Evolutionary conservation across 1,140 invertebrate species (phyloP), one percentile per base, ranked within the genome.

Genomic region (Anagrus nilaparvatae): DNA sequence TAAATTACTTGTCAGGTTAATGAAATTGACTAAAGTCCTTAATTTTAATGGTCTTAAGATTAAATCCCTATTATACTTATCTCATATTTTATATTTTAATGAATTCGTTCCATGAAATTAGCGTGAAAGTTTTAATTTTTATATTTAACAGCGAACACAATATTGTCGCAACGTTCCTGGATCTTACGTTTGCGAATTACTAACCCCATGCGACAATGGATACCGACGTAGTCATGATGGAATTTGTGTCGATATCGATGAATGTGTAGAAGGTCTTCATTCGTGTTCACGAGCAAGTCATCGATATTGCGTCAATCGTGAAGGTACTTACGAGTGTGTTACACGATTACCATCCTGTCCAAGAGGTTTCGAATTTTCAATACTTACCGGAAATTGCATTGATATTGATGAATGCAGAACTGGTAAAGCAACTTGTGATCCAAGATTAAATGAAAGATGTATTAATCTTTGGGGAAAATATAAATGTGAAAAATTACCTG

Each of bases 351-450:
- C 58, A 1, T 50, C 49, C 17, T 70, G 67, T 35, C 43, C 52
- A 1, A 14, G 48, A 8, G 68, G 68, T 5, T 69, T 58, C 44
- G 42, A 57, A 18, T 65, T 43, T 28, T 59, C 47, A 53, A 61
- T 48, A 55, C 54, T 45, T 30, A 54, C 23, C 8, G 54, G 61
- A 23, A 48, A 59, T 17, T 78, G 76, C 54, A 65, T 70, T 45
- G 80, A 82, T 55, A 59, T 81, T 16, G 72, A 82, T 55, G 79
- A 82, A 55, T 83, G 80, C 49, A 41, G 53, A 4, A 48, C 52
- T 16, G 71, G 67, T 45, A 56, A 48, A 6, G 41, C 53, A 14
- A 50, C 43, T 2, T 61, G 64, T 38, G 73, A 76, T 44, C 52
- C 52, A 1, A 52, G 57, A 23, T 61, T 70, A 2, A 61, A 52